phyloP scores from a whole-genome alignment of 2,888 invertebrate genomes.

The Drosophila crucigera region DNA sequence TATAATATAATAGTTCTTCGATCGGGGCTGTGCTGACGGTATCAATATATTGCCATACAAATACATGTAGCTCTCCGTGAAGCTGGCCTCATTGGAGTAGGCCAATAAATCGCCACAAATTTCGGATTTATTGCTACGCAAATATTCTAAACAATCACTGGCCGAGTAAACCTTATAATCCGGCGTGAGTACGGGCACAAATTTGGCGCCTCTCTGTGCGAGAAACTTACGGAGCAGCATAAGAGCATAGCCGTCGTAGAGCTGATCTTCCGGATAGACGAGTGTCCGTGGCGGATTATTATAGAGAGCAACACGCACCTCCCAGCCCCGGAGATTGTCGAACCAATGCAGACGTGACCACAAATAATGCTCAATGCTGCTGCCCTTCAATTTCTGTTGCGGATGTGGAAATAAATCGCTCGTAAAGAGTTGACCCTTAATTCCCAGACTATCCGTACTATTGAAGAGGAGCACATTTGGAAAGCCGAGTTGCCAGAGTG shows the following conservation, averaged over 20 bases:
- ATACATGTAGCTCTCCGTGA: conserved; percentile 46
- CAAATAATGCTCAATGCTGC: conserved; percentile 42
- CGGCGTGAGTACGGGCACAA: conserved; percentile 37
- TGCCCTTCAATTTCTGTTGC: conserved; percentile 8
- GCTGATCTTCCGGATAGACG: conserved; percentile 39
- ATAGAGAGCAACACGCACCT: conserved; percentile 57
- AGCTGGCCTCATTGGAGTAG: conserved; percentile 28
- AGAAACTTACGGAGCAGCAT: conserved; percentile 48
- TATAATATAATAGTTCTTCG: conserved; percentile 51
- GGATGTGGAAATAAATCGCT: conserved; percentile 37
- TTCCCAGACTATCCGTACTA: not conserved
- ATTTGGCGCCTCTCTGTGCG: conserved; percentile 31
- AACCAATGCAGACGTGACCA: conserved; percentile 53
- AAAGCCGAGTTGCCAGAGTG: conserved; percentile 46
- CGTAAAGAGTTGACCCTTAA: conserved; percentile 6
- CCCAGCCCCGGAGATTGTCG: conserved; percentile 33
- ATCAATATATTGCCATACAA: conserved; percentile 55
- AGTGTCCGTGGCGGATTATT: conserved; percentile 64
- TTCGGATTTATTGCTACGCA: conserved; percentile 31
- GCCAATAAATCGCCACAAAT: conserved; percentile 56
- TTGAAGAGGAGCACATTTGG: conserved; percentile 59
- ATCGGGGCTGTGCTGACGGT: conserved; percentile 34
- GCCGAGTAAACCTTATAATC: conserved; percentile 39
- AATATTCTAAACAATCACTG: conserved; percentile 35
- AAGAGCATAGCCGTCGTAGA: conserved; percentile 58